phyloP scores from a whole-genome alignment of 2,797 vertebrate genomes.

The Pachyuromys duprasi region DNA sequence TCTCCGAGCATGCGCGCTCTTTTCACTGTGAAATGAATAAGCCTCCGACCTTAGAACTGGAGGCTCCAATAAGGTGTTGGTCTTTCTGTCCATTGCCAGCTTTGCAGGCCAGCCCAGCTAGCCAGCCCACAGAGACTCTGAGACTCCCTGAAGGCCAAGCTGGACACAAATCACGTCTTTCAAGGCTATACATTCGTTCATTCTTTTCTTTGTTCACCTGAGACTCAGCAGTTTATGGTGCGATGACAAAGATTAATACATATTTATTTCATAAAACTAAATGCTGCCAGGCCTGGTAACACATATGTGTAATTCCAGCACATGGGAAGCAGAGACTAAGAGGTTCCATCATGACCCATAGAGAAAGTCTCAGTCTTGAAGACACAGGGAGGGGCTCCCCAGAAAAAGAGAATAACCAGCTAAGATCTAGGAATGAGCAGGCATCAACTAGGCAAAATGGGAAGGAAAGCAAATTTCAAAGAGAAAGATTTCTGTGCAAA shows the following conservation, averaged over 20 bases:
- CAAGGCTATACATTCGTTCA: background rate
- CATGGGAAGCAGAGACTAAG: background rate
- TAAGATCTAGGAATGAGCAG: conserved; percentile 20
- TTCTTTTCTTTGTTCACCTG: too few relatives aligned
- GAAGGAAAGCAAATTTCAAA: background rate
- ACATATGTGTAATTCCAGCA: background rate
- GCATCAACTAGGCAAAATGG: background rate
- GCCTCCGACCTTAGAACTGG: background rate
- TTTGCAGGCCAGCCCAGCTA: background rate
- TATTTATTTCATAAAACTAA: background rate
- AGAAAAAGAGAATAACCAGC: background rate
- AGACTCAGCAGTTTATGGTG: background rate
- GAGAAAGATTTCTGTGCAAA: background rate
- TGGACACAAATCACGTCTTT: background rate
- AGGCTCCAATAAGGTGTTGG: background rate
- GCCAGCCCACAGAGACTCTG: background rate
- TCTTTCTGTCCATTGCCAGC: background rate
- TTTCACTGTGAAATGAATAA: background rate
- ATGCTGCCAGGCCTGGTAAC: background rate
- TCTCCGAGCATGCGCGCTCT: background rate
- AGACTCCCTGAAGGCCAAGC: background rate
- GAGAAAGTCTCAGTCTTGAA: background rate
- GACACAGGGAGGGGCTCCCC: background rate
- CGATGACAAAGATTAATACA: background rate
- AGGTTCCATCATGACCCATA: background rate